These are phyloP conservation scores for Emys orbicularis DNA, from an alignment of 2,797 vertebrate species.

Conservation along the genomic window DNA sequence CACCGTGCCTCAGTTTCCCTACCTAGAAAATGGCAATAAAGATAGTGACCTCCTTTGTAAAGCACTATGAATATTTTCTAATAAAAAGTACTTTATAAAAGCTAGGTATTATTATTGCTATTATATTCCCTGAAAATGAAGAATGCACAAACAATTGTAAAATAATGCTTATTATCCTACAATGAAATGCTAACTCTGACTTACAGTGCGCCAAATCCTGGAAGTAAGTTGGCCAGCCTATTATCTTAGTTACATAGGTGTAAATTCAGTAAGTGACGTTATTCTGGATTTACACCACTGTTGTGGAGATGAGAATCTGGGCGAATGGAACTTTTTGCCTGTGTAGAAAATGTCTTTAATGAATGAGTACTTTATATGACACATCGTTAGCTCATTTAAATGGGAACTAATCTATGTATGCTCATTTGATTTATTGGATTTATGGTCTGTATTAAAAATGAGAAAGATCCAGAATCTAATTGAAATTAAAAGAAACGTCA, in stretches of 20 bases:
- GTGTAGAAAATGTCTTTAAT: background rate
- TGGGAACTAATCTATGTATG: background rate
- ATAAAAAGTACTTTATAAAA: background rate
- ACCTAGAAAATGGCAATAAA: background rate
- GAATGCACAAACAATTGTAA: background rate
- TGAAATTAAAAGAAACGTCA: conserved; percentile 22
- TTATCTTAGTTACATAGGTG: background rate
- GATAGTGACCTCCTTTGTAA: background rate
- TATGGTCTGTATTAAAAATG: conserved; percentile 14
- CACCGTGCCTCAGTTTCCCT: background rate
- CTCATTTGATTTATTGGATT: conserved; percentile 9
- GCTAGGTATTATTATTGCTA: background rate
- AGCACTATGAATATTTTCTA: background rate
- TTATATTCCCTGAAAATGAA: background rate
- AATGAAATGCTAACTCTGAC: background rate
- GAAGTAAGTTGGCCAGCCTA: background rate
- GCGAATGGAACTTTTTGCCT: background rate
- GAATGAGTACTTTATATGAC: background rate
- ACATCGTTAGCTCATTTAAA: conserved; percentile 8
- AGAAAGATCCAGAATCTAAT: conserved; percentile 1
- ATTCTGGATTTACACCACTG: background rate
- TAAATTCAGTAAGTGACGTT: background rate
- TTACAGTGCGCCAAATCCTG: background rate
- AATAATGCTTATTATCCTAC: background rate
- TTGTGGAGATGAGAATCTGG: background rate